Percentiles rank a stretch among this genome's conserved stretches.
phyloP scores from a whole-genome alignment of 2,888 invertebrate genomes.

The Megamerina dolium region DNA sequence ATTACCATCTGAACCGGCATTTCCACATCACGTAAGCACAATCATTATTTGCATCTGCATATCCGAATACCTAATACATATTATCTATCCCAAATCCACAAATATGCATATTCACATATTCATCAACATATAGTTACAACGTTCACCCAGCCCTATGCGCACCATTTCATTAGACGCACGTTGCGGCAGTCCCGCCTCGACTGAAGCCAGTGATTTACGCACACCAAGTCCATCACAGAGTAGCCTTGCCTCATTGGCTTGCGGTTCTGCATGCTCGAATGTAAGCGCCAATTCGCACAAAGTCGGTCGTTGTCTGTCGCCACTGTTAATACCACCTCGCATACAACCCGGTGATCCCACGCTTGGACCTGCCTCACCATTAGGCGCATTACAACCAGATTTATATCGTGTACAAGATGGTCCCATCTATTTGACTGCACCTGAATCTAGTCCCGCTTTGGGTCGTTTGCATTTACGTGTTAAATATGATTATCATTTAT shows the following conservation, averaged over 20 bases:
- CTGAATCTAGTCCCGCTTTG: conserved; percentile 61
- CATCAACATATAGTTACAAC: conserved; percentile 44
- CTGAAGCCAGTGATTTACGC: conserved; percentile 49
- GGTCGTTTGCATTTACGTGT: conserved; percentile 79
- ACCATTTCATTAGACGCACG: conserved; percentile 73
- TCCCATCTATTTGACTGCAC: conserved; percentile 64
- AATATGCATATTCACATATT: not conserved
- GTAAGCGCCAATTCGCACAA: conserved; percentile 37
- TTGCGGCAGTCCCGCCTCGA: conserved; percentile 55
- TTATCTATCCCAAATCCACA: too few species aligned
- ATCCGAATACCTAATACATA: too few species aligned
- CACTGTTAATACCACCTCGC: conserved; percentile 69
- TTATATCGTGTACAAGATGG: conserved; percentile 76
- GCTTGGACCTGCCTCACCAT: conserved; percentile 53
- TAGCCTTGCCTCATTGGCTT: conserved; percentile 60
- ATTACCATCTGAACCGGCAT: conserved; percentile 40
- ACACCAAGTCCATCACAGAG: conserved; percentile 66
- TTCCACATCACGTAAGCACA: conserved; percentile 34
- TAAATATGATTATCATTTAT: conserved; percentile 84
- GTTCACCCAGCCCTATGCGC: conserved; percentile 74
- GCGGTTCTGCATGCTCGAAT: conserved; percentile 30
- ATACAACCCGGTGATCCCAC: conserved; percentile 48
- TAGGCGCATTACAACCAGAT: conserved; percentile 82
- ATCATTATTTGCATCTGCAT: not conserved
- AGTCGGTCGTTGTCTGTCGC: conserved; percentile 63